Conservation (phyloP, 2,888 invertebrate genomes). For the Blastobasis lacticolella region DNA sequence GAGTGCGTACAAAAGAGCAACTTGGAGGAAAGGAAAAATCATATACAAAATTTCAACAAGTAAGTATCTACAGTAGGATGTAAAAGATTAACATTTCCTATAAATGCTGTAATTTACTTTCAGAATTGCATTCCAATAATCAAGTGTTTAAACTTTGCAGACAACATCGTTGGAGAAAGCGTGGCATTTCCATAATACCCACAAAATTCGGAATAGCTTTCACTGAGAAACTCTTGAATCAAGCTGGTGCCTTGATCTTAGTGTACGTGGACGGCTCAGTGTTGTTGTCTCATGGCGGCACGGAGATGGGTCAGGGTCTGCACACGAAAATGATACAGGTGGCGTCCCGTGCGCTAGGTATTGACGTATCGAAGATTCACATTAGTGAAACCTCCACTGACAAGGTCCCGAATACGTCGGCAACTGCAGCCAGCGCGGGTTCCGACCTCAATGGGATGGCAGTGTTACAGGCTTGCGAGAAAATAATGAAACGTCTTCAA, state of each 20-base stretch:
- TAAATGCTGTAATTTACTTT: too few relatives aligned
- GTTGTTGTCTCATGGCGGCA: slow-evolving; percentile 91
- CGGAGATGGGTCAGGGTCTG: slow-evolving; percentile 97
- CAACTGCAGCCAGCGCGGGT: slow-evolving; percentile 91
- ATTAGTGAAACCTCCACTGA: slow-evolving; percentile 90
- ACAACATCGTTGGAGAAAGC: slow-evolving; percentile 88
- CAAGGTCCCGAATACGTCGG: slow-evolving; percentile 92
- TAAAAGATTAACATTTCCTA: neutral
- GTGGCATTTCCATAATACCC: slow-evolving; percentile 87
- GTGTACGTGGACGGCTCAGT: slow-evolving; percentile 94
- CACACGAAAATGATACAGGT: slow-evolving; percentile 97
- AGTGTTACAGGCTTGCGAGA: slow-evolving; percentile 86
- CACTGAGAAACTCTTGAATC: slow-evolving; percentile 83
- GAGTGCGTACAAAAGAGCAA: slow-evolving; percentile 82
- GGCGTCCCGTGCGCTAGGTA: slow-evolving; percentile 81
- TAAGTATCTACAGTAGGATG: slow-evolving; percentile 34
- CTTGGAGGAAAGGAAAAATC: slow-evolving; percentile 71
- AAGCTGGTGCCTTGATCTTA: slow-evolving; percentile 90
- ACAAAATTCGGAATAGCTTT: slow-evolving; percentile 91
- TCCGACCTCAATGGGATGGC: slow-evolving; percentile 96
- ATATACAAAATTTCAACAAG: slow-evolving; percentile 82
- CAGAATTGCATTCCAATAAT: too few relatives aligned
- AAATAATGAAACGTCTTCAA: slow-evolving; percentile 80
- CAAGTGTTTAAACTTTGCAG: slow-evolving; percentile 48
- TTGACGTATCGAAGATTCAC: slow-evolving; percentile 83